These are phyloP conservation scores for human DNA, from an alignment of 2,113 vertebrate species.

Conservation along the genomic window GRCh38 chr13:91314501-91315000, in stretches of 20 bases:
- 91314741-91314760: background rate
- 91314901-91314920: conserved; percentile 1
- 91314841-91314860: background rate
- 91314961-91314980: conserved; percentile 51
- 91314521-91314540: conserved; percentile 33
- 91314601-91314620: background rate
- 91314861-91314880: conserved; percentile 11
- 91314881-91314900: background rate
- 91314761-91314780: background rate
- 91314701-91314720: background rate
- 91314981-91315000: conserved; percentile 53
- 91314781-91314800: conserved; percentile 5
- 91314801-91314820: background rate
- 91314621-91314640: background rate
- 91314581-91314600: background rate
- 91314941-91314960: background rate
- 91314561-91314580: background rate
- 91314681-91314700: background rate
- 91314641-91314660: background rate
- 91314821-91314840: background rate
- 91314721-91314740: background rate
- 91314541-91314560: background rate
- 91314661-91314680: background rate
- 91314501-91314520: background rate
- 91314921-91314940: conserved; percentile 12